phyloP scores from a whole-genome alignment of 2,888 invertebrate species.

The Cartodere bifasciata region DNA sequence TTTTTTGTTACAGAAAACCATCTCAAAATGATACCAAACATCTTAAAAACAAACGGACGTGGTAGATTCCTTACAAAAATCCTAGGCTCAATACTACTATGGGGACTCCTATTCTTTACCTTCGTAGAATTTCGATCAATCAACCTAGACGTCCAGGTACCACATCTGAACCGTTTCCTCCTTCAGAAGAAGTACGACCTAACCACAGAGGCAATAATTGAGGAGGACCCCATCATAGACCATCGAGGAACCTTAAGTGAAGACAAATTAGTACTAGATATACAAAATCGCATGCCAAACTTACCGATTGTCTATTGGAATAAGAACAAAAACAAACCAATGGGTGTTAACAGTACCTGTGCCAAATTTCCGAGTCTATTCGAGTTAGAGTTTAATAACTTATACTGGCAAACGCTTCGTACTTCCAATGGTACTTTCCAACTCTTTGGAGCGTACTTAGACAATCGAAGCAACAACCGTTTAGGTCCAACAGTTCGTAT shows the following conservation, averaged over 20 bases:
- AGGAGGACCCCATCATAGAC: slow-evolving; percentile 46
- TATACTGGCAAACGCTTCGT: slow-evolving; percentile 82
- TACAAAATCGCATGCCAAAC: slow-evolving; percentile 68
- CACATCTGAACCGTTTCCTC: slow-evolving; percentile 36
- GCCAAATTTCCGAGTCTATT: slow-evolving; percentile 79
- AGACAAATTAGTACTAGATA: slow-evolving; percentile 62
- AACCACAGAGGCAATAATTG: slow-evolving; percentile 33
- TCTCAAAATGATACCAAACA: slow-evolving; percentile 15
- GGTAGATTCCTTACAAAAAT: slow-evolving; percentile 38
- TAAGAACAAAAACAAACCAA: slow-evolving; percentile 64
- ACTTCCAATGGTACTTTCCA: slow-evolving; percentile 82
- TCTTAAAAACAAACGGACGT: slow-evolving; percentile 15
- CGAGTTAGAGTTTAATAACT: slow-evolving; percentile 85
- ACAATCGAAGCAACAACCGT: slow-evolving; percentile 61
- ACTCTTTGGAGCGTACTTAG: slow-evolving; percentile 81
- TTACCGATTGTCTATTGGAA: slow-evolving; percentile 79
- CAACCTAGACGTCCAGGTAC: slow-evolving; percentile 30
- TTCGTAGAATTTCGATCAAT: slow-evolving; percentile 34
- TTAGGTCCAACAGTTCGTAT: slow-evolving; percentile 76
- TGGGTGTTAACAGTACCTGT: slow-evolving; percentile 57
- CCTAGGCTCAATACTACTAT: slow-evolving; percentile 31
- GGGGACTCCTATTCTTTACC: slow-evolving; percentile 29
- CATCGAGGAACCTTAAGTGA: slow-evolving; percentile 50
- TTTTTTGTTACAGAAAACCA: too few species aligned
- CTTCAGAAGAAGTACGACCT: slow-evolving; percentile 38